Percentiles rank a stretch among this genome's conserved stretches.
phyloP scores from a whole-genome alignment of 1,140 invertebrate species.

The Meloidogyne hapla region DNA sequence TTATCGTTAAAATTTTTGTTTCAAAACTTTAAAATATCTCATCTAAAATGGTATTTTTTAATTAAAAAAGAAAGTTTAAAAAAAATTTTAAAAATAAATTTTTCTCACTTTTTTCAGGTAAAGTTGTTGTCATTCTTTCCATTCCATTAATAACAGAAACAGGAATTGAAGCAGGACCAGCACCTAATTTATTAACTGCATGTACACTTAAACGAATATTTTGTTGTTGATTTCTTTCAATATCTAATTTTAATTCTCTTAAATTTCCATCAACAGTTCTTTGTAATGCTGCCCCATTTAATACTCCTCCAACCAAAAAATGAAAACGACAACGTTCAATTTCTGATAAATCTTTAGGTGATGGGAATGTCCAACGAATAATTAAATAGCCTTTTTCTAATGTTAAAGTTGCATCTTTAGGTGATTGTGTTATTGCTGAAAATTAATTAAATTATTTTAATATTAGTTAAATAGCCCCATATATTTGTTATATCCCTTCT shows the following conservation, averaged over 20 bases:
- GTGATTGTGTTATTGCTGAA: slow-evolving; percentile 42
- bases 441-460: neutral
- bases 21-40: too few species aligned
- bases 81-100: too few species aligned
- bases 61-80: too few species aligned
- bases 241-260: slow-evolving; percentile 42
- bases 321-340: slow-evolving; percentile 40
- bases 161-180: slow-evolving; percentile 40
- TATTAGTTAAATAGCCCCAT: too few species aligned
- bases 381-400: slow-evolving; percentile 18
- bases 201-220: slow-evolving; percentile 34
- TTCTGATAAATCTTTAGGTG: slow-evolving; percentile 8
- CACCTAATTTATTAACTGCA: slow-evolving; percentile 43
- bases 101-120: slow-evolving; percentile 19
- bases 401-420: slow-evolving; percentile 31
- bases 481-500: too few species aligned
- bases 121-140: neutral
- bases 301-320: slow-evolving; percentile 47
- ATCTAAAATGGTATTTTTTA: too few species aligned
- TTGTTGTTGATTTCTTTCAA: neutral
- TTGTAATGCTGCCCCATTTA: slow-evolving; percentile 42
- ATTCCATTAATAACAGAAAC: slow-evolving; percentile 9
- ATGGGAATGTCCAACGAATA: slow-evolving; percentile 45
- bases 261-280: slow-evolving; percentile 46
- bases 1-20: too few species aligned